phyloP scores from a whole-genome alignment of 2,797 vertebrate species.

The Bucorvus abyssinicus region DNA sequence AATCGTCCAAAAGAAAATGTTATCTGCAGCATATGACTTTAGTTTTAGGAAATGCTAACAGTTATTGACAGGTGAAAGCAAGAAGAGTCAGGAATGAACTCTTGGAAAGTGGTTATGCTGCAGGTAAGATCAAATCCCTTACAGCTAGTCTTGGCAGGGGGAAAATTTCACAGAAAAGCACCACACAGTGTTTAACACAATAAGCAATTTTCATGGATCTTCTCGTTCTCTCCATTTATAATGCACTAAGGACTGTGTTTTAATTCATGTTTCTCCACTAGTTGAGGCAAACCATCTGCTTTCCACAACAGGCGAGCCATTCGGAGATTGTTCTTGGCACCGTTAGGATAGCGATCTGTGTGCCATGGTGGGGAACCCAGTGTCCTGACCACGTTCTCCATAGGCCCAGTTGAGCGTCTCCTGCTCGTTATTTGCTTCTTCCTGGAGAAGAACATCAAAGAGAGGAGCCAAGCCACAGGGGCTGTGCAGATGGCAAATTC shows the following conservation, averaged over 20 bases:
- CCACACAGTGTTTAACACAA: background rate
- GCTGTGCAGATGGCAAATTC: conserved; percentile 8
- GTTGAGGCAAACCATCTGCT: background rate
- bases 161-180: background rate
- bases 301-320: background rate
- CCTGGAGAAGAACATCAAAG: background rate
- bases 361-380: background rate
- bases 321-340: background rate
- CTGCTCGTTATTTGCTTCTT: background rate
- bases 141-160: background rate
- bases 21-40: rapidly evolving
- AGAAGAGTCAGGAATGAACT: background rate
- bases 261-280: background rate
- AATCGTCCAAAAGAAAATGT: background rate
- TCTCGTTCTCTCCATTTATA: background rate
- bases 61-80: background rate
- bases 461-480: background rate
- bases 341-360: background rate
- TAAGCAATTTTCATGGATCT: background rate
- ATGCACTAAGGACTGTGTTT: background rate
- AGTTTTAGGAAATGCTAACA: background rate
- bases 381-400: background rate
- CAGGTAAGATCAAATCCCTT: background rate
- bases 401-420: background rate
- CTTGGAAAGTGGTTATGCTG: background rate